Evolutionary conservation across 2,113 vertebrate species (phyloP), one percentile per base, ranked within the genome.

Genomic region (Bombycilla garrulus): DNA sequence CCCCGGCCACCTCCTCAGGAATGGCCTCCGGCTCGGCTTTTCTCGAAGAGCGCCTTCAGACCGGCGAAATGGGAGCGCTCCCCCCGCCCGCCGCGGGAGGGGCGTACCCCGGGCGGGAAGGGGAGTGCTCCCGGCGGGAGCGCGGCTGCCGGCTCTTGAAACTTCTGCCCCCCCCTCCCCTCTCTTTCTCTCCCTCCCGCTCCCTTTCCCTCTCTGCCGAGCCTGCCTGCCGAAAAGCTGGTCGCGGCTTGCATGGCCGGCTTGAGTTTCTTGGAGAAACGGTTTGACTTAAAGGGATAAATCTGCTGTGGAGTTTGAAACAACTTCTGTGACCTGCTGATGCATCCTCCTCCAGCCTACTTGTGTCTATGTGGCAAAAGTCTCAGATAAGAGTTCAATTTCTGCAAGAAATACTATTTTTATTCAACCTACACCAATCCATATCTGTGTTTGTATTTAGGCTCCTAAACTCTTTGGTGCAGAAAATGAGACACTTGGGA

Each of bases 301-400:
- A 67, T 74, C 38, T 3, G 18, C n/a, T 16, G 42, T 3, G 0
- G 42, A 86, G 72, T 64, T 93, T n/a, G 6, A 23, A 79, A 11
- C 66, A 33, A 25, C 19, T 80, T 40, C 44, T 83, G 47, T 25
- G 76, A 62, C 24, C 47, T 51, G 66, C 58, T 80, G 44, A 57
- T 60, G 60, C 0, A 0, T 81, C 31, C 26, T n/a, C 7, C 35
- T 58, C 16, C 47, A 21, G 31, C 56, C 0, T 10, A 3, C 36
- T 48, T 24, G 19, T 16, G 44, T 40, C 38, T n/a, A 1, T 40
- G 61, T 26, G 61, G 28, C 45, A 15, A 56, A 25, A 1, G 20
- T 79, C 50, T 60, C 69, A 57, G 48, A 47, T 6, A 23, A 66
- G 36, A 48, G 19, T 81, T 58, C 21, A 8, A 2, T 51, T 80